A percentile compares a stretch with the other conserved stretches of the same genome.
phyloP scores from a whole-genome alignment of 2,797 vertebrate species.

The Apogon hyalosoma region DNA sequence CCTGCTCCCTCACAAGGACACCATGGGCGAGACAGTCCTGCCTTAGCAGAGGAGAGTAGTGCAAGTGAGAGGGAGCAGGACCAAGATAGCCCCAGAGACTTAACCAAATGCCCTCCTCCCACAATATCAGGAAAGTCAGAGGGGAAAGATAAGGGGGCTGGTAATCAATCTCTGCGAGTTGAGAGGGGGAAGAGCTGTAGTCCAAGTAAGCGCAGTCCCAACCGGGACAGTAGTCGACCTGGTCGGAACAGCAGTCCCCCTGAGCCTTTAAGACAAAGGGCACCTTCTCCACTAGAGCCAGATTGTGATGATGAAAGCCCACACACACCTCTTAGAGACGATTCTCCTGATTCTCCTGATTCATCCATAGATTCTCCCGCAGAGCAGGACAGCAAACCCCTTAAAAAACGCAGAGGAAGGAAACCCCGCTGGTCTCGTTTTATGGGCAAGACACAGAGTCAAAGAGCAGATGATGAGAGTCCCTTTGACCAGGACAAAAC shows the following conservation, averaged over 20 bases:
- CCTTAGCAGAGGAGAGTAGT: slow-evolving; percentile 72
- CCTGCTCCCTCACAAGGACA: slow-evolving; percentile 75
- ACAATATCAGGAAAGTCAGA: slow-evolving; percentile 76
- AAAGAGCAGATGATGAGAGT: slow-evolving; percentile 70
- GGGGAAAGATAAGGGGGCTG: slow-evolving; percentile 75
- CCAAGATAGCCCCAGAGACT: slow-evolving; percentile 77
- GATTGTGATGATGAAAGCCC: slow-evolving; percentile 71
- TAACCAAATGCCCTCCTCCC: slow-evolving; percentile 73
- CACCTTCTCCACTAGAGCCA: slow-evolving; percentile 70
- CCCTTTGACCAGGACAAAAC: slow-evolving; percentile 72
- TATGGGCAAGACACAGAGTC: slow-evolving; percentile 80
- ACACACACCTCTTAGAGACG: slow-evolving; percentile 77
- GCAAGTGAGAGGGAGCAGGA: slow-evolving; percentile 78
- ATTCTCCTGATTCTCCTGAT: slow-evolving; percentile 79
- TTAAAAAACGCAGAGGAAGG: slow-evolving; percentile 95
- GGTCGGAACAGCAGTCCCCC: slow-evolving; percentile 70
- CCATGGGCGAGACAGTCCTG: slow-evolving; percentile 76
- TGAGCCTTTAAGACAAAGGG: slow-evolving; percentile 75
- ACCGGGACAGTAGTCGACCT: slow-evolving; percentile 62
- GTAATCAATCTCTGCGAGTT: slow-evolving; percentile 62
- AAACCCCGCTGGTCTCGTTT: slow-evolving; percentile 93
- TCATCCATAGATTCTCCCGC: slow-evolving; percentile 79
- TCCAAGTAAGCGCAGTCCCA: slow-evolving; percentile 83
- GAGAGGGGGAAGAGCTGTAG: slow-evolving; percentile 82
- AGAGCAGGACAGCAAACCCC: slow-evolving; percentile 89